A percentile compares a stretch with the other conserved stretches of the same genome.
Conservation (phyloP, 1,140 invertebrate species). For the Onthophagus taurus region DNA sequence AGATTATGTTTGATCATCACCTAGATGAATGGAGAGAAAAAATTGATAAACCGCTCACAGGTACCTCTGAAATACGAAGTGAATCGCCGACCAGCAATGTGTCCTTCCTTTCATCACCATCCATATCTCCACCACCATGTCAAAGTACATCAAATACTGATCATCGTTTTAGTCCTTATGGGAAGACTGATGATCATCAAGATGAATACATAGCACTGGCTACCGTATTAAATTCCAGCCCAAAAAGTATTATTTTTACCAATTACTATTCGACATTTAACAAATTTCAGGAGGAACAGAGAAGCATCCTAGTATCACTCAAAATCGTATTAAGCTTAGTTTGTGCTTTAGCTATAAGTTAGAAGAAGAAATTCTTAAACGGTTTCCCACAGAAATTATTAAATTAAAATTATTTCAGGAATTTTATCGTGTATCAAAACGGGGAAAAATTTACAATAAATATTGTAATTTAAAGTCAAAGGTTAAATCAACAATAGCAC, state of each 20-base stretch:
- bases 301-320: slow-evolving; percentile 4
- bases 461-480: slow-evolving; percentile 9
- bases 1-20: slow-evolving; percentile 13
- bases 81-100: too few species aligned
- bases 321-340: too few species aligned
- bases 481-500: too few species aligned
- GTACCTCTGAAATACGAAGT: too few species aligned
- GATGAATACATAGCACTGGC: not conserved
- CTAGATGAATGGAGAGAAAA: slow-evolving; percentile 11
- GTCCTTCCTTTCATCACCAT: too few species aligned
- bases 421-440: slow-evolving; percentile 9
- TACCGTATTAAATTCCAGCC: not conserved
- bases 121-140: too few species aligned
- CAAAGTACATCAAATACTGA: slow-evolving; percentile 1
- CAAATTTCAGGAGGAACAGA: slow-evolving; percentile 8
- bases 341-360: not conserved
- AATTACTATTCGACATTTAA: slow-evolving; percentile 10
- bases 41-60: not conserved
- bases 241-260: slow-evolving; percentile 3
- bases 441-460: slow-evolving; percentile 10
- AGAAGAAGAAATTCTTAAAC: slow-evolving; percentile 12
- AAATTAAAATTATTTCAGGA: slow-evolving; percentile 10
- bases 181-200: not conserved
- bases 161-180: too few species aligned
- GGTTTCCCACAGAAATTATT: slow-evolving; percentile 12